phyloP scores from a whole-genome alignment of 2,888 invertebrate species.

The Eupithecia subfuscata region DNA sequence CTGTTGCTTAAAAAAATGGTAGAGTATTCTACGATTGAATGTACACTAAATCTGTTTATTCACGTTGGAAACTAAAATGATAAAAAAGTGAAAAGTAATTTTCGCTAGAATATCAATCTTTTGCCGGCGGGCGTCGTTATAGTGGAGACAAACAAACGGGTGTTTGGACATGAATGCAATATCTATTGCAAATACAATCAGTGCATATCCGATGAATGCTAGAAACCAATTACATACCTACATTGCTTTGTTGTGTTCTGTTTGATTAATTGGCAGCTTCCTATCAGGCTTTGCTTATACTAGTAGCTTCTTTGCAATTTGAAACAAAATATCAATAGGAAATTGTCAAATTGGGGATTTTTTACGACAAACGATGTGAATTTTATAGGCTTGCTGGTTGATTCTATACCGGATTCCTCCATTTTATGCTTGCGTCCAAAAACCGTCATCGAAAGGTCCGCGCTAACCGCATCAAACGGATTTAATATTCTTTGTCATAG shows the following conservation, averaged over 20 bases:
- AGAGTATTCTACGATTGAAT: constrained; percentile 23
- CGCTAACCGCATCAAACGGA: no score
- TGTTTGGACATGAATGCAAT: not conserved
- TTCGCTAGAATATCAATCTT: not conserved
- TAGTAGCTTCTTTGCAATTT: not conserved
- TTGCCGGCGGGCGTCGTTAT: not conserved
- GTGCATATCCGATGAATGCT: not conserved
- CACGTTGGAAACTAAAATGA: constrained; percentile 11
- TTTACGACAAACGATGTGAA: not conserved
- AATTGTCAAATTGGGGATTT: not conserved
- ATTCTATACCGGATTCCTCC: no score
- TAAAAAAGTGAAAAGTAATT: not conserved
- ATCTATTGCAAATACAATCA: not conserved
- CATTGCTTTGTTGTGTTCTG: not conserved
- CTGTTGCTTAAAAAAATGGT: constrained; percentile 20
- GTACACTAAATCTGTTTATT: constrained; percentile 19
- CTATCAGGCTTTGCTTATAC: not conserved
- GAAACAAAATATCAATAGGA: not conserved
- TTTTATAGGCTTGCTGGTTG: not conserved
- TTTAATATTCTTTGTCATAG: no score
- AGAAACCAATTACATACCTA: not conserved
- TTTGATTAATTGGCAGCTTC: not conserved
- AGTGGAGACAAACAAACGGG: not conserved
- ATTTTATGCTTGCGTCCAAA: no score
- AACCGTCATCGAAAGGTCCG: no score